Conservation (phyloP, 2,113 vertebrate genomes). For the Lathamus discolor region DNA sequence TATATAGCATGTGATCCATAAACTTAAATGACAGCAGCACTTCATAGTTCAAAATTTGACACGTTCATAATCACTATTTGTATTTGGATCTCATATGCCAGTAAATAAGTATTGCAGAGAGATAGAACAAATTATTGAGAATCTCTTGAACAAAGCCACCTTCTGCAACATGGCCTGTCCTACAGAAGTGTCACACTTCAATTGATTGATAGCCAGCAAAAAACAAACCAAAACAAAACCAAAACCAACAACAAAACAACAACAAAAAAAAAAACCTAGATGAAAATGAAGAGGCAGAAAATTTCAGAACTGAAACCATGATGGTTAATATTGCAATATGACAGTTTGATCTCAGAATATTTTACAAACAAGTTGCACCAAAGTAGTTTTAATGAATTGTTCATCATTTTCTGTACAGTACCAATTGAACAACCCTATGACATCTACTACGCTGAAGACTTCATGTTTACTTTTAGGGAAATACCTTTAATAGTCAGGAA, state of each 20-base stretch:
- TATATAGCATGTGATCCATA: neutral
- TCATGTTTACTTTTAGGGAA: constrained; percentile 48
- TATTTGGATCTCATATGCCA: neutral
- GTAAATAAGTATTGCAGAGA: neutral
- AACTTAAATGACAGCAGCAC: neutral
- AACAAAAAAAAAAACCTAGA: neutral
- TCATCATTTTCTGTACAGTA: neutral
- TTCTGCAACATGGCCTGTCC: neutral
- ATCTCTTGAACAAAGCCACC: neutral
- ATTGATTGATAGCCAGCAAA: neutral
- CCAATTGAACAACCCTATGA: neutral
- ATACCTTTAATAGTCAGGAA: constrained; percentile 57
- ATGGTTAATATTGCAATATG: constrained; percentile 47
- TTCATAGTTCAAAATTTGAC: neutral
- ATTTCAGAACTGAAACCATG: constrained; percentile 54
- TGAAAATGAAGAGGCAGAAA: constrained; percentile 57
- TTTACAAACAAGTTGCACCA: constrained; percentile 62
- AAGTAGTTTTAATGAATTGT: constrained; percentile 49
- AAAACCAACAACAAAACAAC: neutral
- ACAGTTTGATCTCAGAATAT: constrained; percentile 8
- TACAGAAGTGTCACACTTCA: neutral
- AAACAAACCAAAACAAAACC: neutral
- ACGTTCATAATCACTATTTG: neutral
- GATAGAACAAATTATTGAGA: neutral
- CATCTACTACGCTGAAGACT: neutral